These are phyloP conservation scores for Phylloscopus trochilus DNA, from an alignment of 2,113 vertebrate species.

Conservation along the genomic window DNA sequence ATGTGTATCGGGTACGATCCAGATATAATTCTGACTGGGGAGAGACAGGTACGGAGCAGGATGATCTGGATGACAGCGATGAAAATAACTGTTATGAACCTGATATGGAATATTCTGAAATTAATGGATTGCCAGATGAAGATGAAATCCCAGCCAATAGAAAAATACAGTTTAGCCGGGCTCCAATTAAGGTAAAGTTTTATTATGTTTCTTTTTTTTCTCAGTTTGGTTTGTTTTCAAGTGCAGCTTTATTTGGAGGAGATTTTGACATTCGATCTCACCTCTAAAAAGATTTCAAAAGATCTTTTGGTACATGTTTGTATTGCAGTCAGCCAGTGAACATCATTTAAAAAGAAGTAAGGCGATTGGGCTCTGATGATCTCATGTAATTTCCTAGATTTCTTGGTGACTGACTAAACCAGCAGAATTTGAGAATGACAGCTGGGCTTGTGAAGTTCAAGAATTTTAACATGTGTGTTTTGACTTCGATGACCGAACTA, in stretches of 20 bases:
- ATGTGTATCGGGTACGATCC: constrained; percentile 83
- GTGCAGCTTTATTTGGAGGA: not conserved
- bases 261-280: not conserved
- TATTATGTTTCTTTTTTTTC: not conserved
- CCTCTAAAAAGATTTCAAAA: not conserved
- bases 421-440: not conserved
- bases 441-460: not conserved
- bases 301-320: not conserved
- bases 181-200: constrained; percentile 90
- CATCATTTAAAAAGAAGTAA: not conserved
- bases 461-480: not conserved
- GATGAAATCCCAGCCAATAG: constrained; percentile 86
- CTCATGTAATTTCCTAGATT: not conserved
- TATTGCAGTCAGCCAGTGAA: not conserved
- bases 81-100: constrained; percentile 88
- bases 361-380: not conserved
- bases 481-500: not conserved
- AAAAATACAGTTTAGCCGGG: constrained; percentile 92
- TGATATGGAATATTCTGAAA: constrained; percentile 87
- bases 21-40: constrained; percentile 88
- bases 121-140: constrained; percentile 88
- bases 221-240: not conserved
- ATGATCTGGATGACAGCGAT: constrained; percentile 90
- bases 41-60: constrained; percentile 89
- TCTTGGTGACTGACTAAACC: not conserved